phyloP scores from a whole-genome alignment of 1,140 invertebrate genomes.

The Acromyrmex charruanus region DNA sequence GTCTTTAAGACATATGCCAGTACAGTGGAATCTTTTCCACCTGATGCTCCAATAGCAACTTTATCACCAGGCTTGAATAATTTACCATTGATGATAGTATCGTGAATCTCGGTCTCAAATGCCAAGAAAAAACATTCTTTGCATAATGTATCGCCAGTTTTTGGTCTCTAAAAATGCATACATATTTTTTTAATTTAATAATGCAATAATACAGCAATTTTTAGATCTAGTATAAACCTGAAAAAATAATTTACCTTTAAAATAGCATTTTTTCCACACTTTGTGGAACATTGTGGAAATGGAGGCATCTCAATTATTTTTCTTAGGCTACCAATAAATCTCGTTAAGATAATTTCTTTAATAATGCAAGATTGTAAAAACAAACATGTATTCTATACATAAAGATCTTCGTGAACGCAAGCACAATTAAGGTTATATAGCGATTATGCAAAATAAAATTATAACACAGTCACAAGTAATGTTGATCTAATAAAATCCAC shows the following conservation, averaged over 20 bases:
- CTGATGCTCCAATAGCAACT: constrained; percentile 98
- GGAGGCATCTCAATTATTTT: constrained; percentile 86
- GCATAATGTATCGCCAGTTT: constrained; percentile 96
- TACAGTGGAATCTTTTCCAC: constrained; percentile 99
- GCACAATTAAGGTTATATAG: not conserved
- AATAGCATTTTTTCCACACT: constrained; percentile 91
- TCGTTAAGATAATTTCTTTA: constrained; percentile 14
- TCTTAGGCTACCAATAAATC: not conserved
- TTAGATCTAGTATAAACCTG: constrained; percentile 18
- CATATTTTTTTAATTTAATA: not conserved
- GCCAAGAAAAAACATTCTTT: constrained; percentile 98
- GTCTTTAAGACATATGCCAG: constrained; percentile 96
- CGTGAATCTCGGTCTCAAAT: constrained; percentile 98
- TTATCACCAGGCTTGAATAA: constrained; percentile 95
- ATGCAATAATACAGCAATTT: not conserved
- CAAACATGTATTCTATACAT: not conserved
- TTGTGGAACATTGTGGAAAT: constrained; percentile 88
- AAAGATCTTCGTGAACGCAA: not conserved
- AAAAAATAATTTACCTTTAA: constrained; percentile 88
- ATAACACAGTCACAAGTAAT: not conserved
- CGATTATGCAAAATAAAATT: not conserved
- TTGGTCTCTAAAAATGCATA: constrained; percentile 90
- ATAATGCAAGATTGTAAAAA: not conserved
- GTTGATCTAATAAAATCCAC: not conserved
- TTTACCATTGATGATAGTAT: constrained; percentile 95